Conservation (phyloP, 2,113 vertebrate genomes). For the Chroicocephalus ridibundus region DNA sequence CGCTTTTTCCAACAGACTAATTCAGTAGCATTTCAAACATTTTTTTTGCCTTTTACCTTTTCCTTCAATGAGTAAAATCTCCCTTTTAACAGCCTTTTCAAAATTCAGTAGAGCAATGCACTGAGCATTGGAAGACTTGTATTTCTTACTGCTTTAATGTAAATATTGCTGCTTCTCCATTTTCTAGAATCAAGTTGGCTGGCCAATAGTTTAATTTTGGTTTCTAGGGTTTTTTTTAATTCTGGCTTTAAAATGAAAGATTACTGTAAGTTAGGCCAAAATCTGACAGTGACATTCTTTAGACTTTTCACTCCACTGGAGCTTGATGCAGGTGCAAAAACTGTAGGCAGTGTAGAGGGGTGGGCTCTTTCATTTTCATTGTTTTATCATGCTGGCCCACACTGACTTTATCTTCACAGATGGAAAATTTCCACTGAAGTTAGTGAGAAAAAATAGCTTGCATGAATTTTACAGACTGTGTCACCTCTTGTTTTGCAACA, state of each 20-base stretch:
- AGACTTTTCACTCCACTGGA: not conserved
- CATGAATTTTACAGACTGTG: not conserved
- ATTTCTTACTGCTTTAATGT: not conserved
- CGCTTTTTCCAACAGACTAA: not conserved
- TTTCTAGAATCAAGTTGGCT: not conserved
- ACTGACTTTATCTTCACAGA: not conserved
- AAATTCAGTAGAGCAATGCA: not conserved
- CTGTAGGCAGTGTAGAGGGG: not conserved
- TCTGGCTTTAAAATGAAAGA: not conserved
- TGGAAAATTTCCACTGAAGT: not conserved
- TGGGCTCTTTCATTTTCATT: not conserved
- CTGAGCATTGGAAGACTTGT: not conserved
- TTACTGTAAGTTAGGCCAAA: not conserved
- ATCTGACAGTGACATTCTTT: not conserved
- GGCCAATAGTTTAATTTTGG: not conserved
- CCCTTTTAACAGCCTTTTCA: not conserved
- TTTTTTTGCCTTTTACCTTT: not conserved
- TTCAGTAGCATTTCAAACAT: not conserved
- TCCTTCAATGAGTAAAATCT: not conserved
- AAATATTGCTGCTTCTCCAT: not conserved
- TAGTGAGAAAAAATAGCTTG: not conserved
- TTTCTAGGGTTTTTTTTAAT: not conserved
- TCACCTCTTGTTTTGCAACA: not conserved
- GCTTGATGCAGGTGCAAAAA: not conserved
- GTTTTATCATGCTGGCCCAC: not conserved